phyloP scores from a whole-genome alignment of 2,797 vertebrate genomes.

The Myotis daubentonii region DNA sequence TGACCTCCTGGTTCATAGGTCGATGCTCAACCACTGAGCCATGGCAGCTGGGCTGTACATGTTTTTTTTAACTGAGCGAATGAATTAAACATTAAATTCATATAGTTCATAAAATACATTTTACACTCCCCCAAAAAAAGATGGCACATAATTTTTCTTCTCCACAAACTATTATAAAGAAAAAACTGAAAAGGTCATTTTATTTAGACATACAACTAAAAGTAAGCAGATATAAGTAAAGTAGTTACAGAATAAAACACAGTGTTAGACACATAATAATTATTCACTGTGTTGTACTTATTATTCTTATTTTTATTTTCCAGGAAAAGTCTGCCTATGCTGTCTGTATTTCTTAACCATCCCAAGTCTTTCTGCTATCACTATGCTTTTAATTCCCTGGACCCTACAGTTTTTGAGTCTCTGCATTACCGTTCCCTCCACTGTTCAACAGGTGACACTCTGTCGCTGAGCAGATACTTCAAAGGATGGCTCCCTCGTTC shows the following conservation, averaged over 20 bases:
- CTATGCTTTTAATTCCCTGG: constrained; percentile 42
- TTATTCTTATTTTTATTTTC: not conserved
- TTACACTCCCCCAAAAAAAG: not conserved
- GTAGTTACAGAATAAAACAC: not conserved
- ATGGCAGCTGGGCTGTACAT: too few species aligned
- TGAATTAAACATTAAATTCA: constrained; percentile 32
- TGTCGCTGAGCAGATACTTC: constrained; percentile 68
- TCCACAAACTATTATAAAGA: not conserved
- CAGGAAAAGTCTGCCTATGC: not conserved
- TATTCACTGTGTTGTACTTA: not conserved
- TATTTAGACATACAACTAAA: not conserved
- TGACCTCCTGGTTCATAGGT: too few species aligned
- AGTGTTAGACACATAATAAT: not conserved
- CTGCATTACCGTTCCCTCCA: constrained; percentile 53
- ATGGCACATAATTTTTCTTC: not conserved
- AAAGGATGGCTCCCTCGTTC: constrained; percentile 69
- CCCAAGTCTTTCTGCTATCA: not conserved
- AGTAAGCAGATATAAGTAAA: constrained; percentile 32
- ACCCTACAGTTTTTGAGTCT: not conserved
- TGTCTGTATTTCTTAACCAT: not conserved
- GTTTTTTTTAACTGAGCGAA: not conserved
- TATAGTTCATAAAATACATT: not conserved
- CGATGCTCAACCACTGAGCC: too few species aligned
- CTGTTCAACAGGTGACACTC: constrained; percentile 63
- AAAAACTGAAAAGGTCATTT: not conserved